Conservation (phyloP, 2,888 invertebrate species). For the Eupithecia subfuscata region DNA sequence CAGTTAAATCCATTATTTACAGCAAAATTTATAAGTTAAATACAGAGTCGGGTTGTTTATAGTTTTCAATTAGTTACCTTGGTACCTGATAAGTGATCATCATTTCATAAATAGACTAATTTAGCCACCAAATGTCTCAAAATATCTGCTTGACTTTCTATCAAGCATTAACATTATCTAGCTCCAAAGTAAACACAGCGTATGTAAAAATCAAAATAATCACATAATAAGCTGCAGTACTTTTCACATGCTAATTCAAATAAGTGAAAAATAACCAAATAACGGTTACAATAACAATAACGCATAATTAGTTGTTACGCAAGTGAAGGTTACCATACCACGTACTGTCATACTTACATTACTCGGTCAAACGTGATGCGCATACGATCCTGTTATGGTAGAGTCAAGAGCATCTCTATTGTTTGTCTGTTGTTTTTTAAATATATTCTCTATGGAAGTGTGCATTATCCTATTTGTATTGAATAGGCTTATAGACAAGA, state of each 20-base stretch:
- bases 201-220: background rate
- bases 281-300: constrained; percentile 29
- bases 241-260: background rate
- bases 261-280: constrained; percentile 20
- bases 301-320: constrained; percentile 29
- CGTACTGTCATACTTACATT: constrained; percentile 36
- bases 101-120: background rate
- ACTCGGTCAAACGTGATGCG: constrained; percentile 37
- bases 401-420: constrained; percentile 33
- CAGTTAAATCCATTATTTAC: background rate
- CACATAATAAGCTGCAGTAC: background rate
- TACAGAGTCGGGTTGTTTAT: too few species aligned
- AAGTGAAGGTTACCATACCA: constrained; percentile 35
- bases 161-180: background rate
- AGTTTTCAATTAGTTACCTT: too few species aligned
- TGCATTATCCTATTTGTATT: background rate
- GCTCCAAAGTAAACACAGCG: background rate
- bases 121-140: background rate
- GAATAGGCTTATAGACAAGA: background rate
- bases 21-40: background rate
- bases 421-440: background rate
- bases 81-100: too few species aligned
- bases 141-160: background rate
- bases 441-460: background rate
- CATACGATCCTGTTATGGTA: constrained; percentile 28